These are phyloP conservation scores for Falco punctatus DNA, from an alignment of 2,113 vertebrate species.

Conservation along the genomic window DNA sequence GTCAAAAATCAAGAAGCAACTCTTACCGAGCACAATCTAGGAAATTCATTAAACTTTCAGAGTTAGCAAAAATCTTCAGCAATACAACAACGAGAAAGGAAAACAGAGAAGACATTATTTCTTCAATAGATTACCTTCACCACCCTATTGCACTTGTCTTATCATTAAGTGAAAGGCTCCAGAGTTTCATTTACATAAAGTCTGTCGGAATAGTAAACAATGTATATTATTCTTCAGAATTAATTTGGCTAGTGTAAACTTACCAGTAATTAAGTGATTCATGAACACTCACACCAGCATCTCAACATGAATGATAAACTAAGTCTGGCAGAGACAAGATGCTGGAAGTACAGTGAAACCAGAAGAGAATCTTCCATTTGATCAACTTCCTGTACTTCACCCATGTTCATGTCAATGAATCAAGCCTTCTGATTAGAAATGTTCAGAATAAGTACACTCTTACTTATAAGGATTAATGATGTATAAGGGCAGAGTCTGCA, in stretches of 20 bases:
- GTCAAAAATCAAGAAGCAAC: not conserved
- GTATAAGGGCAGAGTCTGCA: not conserved
- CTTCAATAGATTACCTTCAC: not conserved
- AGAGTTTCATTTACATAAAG: not conserved
- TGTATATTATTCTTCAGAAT: fast-evolving
- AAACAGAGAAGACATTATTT: not conserved
- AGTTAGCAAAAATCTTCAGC: not conserved
- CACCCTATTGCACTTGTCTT: not conserved
- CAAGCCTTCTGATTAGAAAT: not conserved
- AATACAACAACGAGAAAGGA: not conserved
- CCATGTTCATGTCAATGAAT: not conserved
- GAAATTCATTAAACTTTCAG: not conserved
- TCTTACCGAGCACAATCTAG: not conserved
- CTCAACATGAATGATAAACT: not conserved
- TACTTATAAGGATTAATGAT: not conserved
- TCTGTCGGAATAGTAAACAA: not conserved
- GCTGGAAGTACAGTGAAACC: not conserved
- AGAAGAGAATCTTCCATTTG: not conserved
- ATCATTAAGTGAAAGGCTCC: not conserved
- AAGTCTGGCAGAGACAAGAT: not conserved
- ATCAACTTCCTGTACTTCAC: not conserved
- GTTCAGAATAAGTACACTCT: not conserved
- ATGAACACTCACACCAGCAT: not conserved
- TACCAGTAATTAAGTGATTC: not conserved
- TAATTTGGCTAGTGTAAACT: not conserved